Evolutionary conservation across 2,797 vertebrate genomes (phyloP).

Genomic region (Manis pentadactyla): DNA sequence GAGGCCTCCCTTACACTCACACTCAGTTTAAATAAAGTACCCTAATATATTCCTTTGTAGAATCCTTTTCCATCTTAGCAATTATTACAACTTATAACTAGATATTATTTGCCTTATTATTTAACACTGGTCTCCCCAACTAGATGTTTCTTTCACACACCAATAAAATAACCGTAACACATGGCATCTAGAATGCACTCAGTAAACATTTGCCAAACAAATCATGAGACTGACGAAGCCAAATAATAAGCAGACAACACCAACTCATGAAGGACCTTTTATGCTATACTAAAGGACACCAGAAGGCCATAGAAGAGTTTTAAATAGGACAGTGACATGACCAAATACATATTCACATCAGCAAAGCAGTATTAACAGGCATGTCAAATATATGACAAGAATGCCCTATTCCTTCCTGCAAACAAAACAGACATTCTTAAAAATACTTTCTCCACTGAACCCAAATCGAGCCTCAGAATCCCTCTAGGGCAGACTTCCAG

Average conservation of each 20-base stretch:
- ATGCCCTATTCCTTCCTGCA: conserved; percentile 8
- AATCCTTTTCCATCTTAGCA: neutral
- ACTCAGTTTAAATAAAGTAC: neutral
- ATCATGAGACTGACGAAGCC: neutral
- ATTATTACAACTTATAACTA: neutral
- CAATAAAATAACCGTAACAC: neutral
- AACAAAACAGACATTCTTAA: conserved; percentile 36
- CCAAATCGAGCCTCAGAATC: conserved; percentile 28
- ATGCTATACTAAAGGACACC: neutral
- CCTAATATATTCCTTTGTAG: neutral
- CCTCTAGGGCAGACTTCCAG: conserved; percentile 8
- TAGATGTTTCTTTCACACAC: neutral
- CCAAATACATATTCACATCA: conserved; percentile 42
- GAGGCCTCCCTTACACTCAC: neutral
- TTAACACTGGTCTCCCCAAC: neutral
- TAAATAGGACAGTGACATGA: conserved; percentile 49
- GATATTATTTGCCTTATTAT: neutral
- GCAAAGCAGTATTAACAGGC: conserved; percentile 8
- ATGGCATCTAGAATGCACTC: neutral
- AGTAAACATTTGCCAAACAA: conserved; percentile 8
- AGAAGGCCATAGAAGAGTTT: conserved; percentile 7
- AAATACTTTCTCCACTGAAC: conserved; percentile 34
- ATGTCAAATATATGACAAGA: conserved; percentile 27
- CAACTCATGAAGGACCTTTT: neutral
- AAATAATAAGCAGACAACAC: conserved; percentile 39